Conservation (phyloP, 2,888 invertebrate species). For the Antheraea yamamai region DNA sequence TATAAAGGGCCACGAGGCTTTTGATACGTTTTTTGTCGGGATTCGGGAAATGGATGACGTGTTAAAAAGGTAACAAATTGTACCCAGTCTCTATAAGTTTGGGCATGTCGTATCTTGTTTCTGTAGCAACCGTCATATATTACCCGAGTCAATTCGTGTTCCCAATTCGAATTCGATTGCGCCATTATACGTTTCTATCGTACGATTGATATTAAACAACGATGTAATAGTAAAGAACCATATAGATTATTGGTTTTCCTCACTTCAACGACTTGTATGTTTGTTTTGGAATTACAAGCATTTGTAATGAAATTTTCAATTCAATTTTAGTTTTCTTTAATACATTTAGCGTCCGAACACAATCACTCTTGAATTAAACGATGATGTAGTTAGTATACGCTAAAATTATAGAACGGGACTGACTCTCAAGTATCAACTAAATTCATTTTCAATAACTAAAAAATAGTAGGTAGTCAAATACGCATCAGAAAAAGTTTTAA, state of each 20-base stretch:
- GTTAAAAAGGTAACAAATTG: slow-evolving; percentile 79
- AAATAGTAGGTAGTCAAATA: too few relatives aligned
- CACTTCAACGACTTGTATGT: background rate
- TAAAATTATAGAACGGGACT: too few relatives aligned
- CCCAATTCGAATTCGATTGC: slow-evolving; percentile 46
- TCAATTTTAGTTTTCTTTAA: background rate
- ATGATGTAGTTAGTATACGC: too few relatives aligned
- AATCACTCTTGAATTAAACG: too few relatives aligned
- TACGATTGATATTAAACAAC: slow-evolving; percentile 14
- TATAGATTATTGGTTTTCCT: background rate
- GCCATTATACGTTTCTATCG: slow-evolving; percentile 23
- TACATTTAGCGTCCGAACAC: background rate
- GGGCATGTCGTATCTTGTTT: slow-evolving; percentile 53
- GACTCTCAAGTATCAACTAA: too few relatives aligned
- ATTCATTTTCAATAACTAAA: too few relatives aligned
- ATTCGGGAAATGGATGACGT: slow-evolving; percentile 77
- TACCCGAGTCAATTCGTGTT: slow-evolving; percentile 54
- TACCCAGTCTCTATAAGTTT: slow-evolving; percentile 38
- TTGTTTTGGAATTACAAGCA: background rate
- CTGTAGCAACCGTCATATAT: slow-evolving; percentile 60
- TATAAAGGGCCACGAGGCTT: slow-evolving; percentile 74
- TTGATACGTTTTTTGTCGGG: slow-evolving; percentile 39
- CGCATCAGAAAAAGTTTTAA: too few relatives aligned
- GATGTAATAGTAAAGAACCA: background rate
- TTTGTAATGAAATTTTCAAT: background rate